Evolutionary conservation across 1,140 invertebrate genomes (phyloP), one percentile per base, ranked within the genome.

Genomic region (Seison nebaliae): DNA sequence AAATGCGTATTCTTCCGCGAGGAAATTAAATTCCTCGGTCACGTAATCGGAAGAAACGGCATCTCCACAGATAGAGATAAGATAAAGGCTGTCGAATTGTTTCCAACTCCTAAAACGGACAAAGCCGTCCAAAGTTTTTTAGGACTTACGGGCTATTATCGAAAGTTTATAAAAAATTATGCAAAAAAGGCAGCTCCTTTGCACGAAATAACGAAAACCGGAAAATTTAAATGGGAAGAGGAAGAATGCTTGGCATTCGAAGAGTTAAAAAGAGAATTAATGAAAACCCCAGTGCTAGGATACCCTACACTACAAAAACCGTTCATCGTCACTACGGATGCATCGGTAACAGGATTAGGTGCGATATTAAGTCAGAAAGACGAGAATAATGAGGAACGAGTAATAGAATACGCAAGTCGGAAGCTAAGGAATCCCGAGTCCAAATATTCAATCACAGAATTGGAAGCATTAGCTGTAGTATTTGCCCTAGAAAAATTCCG

Each of bases 1-100:
- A 60, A 61, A 48, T 53, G 46, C 21, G 41, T 53, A 31, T 63
- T 63, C 17, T 26, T 26, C 7, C 17, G 17, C 2, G 39, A 41
- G 30, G 5, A 20, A 12, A 26, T 47, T 9, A n/a, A 26, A 3
- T 41, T 33, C 38, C 22, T 48, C 5, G 45, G 44, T 14, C 40
- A 47, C 32, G 22, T 38, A 0, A 36, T 48, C 8, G 38, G 42
- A 21, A 28, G 23, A 19, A 38, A 40, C 22, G 23, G 30, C 18
- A 33, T 45, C 8, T 34, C 24, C 28, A 45, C 45, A 5, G 26
- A 37, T 15, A 34, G 30, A 2, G 17, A n/a, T 2, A 37, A 37
- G 19, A 17, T 28, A 2, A 7, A 12, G 28, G 35, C 35, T 15
- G 28, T 37, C 22, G 3, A 17, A 4, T 12, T 28, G 11, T 1